Conservation (phyloP, 2,888 invertebrate species). For the Zeuzera pyrina region DNA sequence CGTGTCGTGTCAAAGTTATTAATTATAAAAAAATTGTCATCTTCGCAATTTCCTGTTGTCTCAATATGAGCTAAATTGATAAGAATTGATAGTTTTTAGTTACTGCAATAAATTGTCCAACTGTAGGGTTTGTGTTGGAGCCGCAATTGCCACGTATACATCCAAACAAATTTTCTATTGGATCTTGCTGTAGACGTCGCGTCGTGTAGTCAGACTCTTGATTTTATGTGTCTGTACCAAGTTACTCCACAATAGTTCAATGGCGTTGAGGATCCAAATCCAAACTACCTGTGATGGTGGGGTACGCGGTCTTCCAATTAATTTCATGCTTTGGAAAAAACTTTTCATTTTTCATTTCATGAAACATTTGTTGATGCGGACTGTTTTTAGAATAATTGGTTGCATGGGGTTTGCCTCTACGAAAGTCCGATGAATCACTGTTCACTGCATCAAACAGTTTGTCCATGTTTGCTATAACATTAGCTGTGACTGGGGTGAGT, state of each 20-base stretch:
- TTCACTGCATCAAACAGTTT: slow-evolving; percentile 16
- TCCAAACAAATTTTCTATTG: slow-evolving; percentile 17
- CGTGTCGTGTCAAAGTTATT: slow-evolving; percentile 5
- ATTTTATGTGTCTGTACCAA: slow-evolving; percentile 1
- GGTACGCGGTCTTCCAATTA: background rate
- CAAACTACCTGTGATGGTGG: slow-evolving; percentile 3
- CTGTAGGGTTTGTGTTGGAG: slow-evolving; percentile 18
- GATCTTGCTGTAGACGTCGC: too few relatives aligned
- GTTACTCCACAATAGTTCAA: too few relatives aligned
- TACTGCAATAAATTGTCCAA: slow-evolving; percentile 17
- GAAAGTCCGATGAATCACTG: slow-evolving; percentile 8
- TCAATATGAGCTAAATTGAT: slow-evolving; percentile 8
- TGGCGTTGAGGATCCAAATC: too few relatives aligned
- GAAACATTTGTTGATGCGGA: too few relatives aligned
- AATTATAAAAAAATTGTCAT: slow-evolving; percentile 9
- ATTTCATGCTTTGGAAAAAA: slow-evolving; percentile 1
- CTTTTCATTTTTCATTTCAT: too few relatives aligned
- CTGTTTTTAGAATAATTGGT: slow-evolving; percentile 14
- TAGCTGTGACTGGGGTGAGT: too few relatives aligned
- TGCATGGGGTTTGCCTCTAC: slow-evolving; percentile 12
- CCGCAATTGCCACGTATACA: slow-evolving; percentile 16
- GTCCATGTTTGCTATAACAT: slow-evolving; percentile 13
- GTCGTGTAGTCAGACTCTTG: too few relatives aligned
- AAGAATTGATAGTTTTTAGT: slow-evolving; percentile 14
- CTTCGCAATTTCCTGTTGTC: slow-evolving; percentile 12